Conservation (phyloP, 92 coral and sea anemone genomes). For the Porites cylindrica region DNA sequence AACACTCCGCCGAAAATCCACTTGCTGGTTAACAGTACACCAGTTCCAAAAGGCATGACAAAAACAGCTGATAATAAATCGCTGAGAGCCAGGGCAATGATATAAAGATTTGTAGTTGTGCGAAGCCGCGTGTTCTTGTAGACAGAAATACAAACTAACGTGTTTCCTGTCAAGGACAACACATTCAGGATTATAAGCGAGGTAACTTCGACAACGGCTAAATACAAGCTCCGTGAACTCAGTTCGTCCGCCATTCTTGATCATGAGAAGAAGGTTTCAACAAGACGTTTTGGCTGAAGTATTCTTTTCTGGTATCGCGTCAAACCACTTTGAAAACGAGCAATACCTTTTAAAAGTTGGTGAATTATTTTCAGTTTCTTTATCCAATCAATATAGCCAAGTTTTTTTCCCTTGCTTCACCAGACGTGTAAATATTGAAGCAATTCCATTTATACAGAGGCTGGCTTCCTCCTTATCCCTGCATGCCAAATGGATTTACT, state of each 20-base stretch:
- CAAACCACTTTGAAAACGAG: neutral
- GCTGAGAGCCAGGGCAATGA: conserved; percentile 55
- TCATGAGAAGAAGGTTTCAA: neutral
- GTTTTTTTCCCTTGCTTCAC: too few relatives aligned
- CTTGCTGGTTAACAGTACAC: conserved; percentile 45
- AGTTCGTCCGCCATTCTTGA: conserved; percentile 37
- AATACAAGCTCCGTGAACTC: neutral
- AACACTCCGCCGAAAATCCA: conserved; percentile 58
- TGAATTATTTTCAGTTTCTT: neutral
- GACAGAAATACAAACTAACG: conserved; percentile 60
- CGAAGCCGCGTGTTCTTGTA: conserved; percentile 59
- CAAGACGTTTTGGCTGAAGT: neutral
- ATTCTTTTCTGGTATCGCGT: neutral
- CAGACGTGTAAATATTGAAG: too few relatives aligned
- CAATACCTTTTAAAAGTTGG: neutral
- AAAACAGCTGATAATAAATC: conserved; percentile 63
- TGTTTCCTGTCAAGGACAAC: conserved; percentile 54
- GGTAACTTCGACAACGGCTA: conserved; percentile 25
- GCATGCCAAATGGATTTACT: too few relatives aligned
- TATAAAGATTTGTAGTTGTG: conserved; percentile 63
- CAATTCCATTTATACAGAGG: too few relatives aligned
- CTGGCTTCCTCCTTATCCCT: neutral
- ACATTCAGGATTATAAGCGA: conserved; percentile 44
- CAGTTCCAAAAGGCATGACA: conserved; percentile 63
- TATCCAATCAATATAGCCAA: neutral